phyloP scores from a whole-genome alignment of 2,888 invertebrate species.

The Penaeus monodon region DNA sequence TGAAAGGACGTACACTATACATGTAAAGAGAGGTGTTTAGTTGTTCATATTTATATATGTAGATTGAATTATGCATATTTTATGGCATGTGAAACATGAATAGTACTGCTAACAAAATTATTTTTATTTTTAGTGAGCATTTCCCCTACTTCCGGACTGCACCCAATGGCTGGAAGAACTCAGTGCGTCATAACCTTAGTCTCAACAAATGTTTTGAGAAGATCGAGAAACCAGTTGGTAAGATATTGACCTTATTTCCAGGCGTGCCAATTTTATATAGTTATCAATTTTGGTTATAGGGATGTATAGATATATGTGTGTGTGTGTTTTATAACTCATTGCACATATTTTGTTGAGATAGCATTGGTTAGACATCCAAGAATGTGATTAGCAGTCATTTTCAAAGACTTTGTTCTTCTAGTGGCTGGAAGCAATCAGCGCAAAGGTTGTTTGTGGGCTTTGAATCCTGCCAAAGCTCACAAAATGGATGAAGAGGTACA shows the following conservation, averaged over 20 bases:
- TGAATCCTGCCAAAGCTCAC: constrained; percentile 92
- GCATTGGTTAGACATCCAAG: not conserved
- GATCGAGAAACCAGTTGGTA: constrained; percentile 92
- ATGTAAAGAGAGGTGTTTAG: too few relatives aligned
- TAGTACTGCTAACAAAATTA: not conserved
- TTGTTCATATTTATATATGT: too few relatives aligned
- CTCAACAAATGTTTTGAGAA: constrained; percentile 99
- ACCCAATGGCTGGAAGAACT: constrained; percentile 98
- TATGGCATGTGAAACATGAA: too few relatives aligned
- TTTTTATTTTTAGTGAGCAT: constrained; percentile 82
- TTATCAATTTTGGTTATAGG: too few relatives aligned
- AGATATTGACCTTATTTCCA: constrained; percentile 70
- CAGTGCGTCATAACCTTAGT: constrained; percentile 95
- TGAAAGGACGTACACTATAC: too few relatives aligned
- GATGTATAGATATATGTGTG: too few relatives aligned
- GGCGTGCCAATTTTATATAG: too few relatives aligned
- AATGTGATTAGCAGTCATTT: not conserved
- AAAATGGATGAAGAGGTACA: constrained; percentile 99
- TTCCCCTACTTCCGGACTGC: constrained; percentile 99
- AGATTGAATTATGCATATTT: too few relatives aligned
- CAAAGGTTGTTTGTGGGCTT: constrained; percentile 91
- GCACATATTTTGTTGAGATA: too few relatives aligned
- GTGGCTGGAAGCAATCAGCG: constrained; percentile 72
- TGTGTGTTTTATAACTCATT: too few relatives aligned
- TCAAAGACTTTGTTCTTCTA: not conserved